phyloP scores from a whole-genome alignment of 37 sponge, comb jelly and placozoan species.

The Trichoplax adhaerens region DNA sequence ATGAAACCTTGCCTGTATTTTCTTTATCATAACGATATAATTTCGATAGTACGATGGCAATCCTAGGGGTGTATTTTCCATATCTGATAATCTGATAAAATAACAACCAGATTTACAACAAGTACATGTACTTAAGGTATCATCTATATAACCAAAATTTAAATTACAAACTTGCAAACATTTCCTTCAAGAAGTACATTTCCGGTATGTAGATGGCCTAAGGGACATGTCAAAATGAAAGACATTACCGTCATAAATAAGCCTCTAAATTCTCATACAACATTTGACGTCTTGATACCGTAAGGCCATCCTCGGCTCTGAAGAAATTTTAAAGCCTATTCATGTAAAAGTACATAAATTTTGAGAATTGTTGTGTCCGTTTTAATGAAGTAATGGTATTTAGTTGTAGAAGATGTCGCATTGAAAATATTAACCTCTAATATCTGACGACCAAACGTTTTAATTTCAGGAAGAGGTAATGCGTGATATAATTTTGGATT shows the following conservation, averaged over 20 bases:
- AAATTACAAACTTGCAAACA: conserved; percentile 24
- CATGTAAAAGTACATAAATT: not conserved
- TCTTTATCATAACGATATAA: conserved; percentile 28
- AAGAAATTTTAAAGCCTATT: conserved; percentile 41
- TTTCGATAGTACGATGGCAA: conserved; percentile 36
- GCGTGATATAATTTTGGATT: not conserved
- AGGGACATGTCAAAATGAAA: not conserved
- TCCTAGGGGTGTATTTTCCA: conserved; percentile 53
- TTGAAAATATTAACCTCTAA: conserved; percentile 25
- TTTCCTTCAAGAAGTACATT: conserved; percentile 45
- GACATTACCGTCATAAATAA: not conserved
- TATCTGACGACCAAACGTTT: conserved; percentile 53
- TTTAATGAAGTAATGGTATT: too few species aligned
- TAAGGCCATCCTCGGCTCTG: conserved; percentile 42
- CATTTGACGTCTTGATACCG: not conserved
- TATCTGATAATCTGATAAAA: conserved; percentile 28
- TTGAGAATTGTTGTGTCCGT: too few species aligned
- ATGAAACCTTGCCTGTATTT: conserved; percentile 20
- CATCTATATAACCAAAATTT: too few species aligned
- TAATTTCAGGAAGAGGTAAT: conserved; percentile 11
- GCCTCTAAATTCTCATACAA: not conserved
- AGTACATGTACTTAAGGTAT: not conserved
- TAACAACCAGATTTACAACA: not conserved
- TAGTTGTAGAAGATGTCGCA: too few species aligned
- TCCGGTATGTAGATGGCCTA: conserved; percentile 60